Evolutionary conservation across 2,797 vertebrate genomes (phyloP).

Genomic region (Sebastes oblongus): DNA sequence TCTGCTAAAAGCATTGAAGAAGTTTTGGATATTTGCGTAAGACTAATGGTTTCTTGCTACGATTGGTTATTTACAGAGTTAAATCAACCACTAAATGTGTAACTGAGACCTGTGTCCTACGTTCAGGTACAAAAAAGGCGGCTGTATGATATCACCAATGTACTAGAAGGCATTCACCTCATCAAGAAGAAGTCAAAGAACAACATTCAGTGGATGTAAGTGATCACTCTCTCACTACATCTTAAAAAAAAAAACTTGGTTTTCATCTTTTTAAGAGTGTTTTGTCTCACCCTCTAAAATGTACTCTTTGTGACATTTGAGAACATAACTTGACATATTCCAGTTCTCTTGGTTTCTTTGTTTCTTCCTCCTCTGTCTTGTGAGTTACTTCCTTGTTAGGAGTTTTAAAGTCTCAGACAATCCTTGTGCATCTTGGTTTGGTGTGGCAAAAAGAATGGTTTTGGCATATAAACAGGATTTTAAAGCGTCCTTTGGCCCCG

Average conservation of each 20-base stretch:
- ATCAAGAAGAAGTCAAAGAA: slow-evolving; percentile 99
- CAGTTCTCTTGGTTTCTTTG: background rate
- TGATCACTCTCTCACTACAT: slow-evolving; percentile 17
- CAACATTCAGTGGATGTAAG: slow-evolving; percentile 99
- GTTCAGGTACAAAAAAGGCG: slow-evolving; percentile 93
- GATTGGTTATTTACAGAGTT: background rate
- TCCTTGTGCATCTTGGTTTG: background rate
- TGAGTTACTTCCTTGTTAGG: background rate
- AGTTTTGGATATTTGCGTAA: background rate
- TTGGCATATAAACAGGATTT: background rate
- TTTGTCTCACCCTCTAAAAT: background rate
- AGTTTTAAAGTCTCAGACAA: background rate
- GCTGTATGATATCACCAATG: slow-evolving; percentile 98
- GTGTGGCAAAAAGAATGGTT: background rate
- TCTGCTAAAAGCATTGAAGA: background rate
- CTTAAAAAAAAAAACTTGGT: background rate
- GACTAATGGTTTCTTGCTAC: background rate
- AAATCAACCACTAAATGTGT: background rate
- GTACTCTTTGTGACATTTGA: background rate
- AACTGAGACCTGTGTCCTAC: background rate
- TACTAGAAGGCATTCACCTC: slow-evolving; percentile 96
- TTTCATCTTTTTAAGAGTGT: background rate
- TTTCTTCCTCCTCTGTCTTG: background rate
- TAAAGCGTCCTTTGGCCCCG: background rate
- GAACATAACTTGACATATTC: background rate